Evolutionary conservation across 1,140 invertebrate species (phyloP).

Genomic region (Bombus pascuorum): DNA sequence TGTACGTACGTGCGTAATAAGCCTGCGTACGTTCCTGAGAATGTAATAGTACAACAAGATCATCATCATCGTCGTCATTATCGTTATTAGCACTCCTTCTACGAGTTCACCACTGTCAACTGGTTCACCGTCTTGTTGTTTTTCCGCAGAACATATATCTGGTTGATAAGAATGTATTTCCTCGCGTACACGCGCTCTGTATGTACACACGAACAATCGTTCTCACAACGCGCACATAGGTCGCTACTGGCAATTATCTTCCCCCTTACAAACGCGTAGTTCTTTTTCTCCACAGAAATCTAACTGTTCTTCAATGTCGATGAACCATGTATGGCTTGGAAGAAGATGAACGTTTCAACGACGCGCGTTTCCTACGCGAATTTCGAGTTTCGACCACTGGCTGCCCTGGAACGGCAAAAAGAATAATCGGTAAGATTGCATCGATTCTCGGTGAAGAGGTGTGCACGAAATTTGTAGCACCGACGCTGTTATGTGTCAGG

Average conservation of each 20-base stretch:
- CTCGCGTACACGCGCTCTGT: background rate
- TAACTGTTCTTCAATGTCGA: constrained; percentile 39
- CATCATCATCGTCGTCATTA: constrained; percentile 46
- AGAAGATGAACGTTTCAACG: background rate
- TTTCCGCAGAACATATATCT: background rate
- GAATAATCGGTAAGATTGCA: background rate
- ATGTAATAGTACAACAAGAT: constrained; percentile 21
- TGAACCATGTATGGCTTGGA: background rate
- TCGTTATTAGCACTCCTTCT: constrained; percentile 49
- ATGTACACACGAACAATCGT: background rate
- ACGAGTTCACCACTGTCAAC: constrained; percentile 43
- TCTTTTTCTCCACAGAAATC: background rate
- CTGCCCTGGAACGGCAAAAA: background rate
- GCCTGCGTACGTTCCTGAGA: constrained; percentile 19
- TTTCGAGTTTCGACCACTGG: background rate
- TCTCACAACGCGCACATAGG: background rate
- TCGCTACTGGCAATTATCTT: constrained; percentile 36
- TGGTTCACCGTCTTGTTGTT: constrained; percentile 26
- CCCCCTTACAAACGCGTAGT: background rate
- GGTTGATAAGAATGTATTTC: constrained; percentile 23
- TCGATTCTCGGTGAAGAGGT: background rate
- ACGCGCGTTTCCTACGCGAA: background rate
- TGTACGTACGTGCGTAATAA: background rate
- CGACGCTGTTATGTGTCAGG: constrained; percentile 37
- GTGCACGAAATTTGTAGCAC: background rate